phyloP scores from a whole-genome alignment of 1,140 invertebrate genomes.

The Ceratina calcarata region DNA sequence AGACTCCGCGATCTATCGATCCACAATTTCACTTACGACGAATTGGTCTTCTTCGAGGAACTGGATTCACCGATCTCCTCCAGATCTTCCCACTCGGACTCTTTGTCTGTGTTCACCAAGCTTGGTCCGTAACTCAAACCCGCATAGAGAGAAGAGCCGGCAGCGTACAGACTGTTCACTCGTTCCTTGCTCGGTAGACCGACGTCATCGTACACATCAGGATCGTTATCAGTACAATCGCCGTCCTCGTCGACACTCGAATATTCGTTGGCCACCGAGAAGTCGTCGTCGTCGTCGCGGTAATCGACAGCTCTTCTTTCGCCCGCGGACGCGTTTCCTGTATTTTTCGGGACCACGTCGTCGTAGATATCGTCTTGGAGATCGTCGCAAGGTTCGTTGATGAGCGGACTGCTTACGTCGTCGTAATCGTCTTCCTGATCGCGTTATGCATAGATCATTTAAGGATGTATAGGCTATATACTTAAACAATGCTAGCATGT shows the following conservation, averaged over 20 bases:
- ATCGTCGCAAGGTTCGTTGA: neutral
- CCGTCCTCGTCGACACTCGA: conserved; percentile 63
- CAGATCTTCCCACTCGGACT: conserved; percentile 75
- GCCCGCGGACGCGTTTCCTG: neutral
- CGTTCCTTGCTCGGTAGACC: conserved; percentile 65
- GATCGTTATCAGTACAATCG: conserved; percentile 59
- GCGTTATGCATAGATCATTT: neutral
- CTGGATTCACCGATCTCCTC: conserved; percentile 54
- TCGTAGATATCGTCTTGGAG: conserved; percentile 67
- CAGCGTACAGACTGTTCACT: conserved; percentile 76
- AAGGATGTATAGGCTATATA: too few species aligned
- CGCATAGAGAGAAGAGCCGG: conserved; percentile 54
- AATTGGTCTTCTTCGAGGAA: conserved; percentile 16
- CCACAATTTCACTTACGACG: conserved; percentile 35
- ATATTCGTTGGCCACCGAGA: conserved; percentile 64
- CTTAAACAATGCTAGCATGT: too few species aligned
- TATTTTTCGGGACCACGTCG: conserved; percentile 59
- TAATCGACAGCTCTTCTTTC: neutral
- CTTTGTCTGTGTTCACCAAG: conserved; percentile 60
- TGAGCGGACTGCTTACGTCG: conserved; percentile 61
- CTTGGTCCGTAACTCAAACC: conserved; percentile 51
- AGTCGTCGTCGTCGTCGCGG: conserved; percentile 45
- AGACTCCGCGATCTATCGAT: too few species aligned
- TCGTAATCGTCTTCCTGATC: conserved; percentile 67
- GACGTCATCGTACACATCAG: conserved; percentile 76